A percentile compares a stretch with the other conserved stretches of the same genome.
Conservation (phyloP, 2,888 invertebrate species). For the Amphipyra tragopoginis region DNA sequence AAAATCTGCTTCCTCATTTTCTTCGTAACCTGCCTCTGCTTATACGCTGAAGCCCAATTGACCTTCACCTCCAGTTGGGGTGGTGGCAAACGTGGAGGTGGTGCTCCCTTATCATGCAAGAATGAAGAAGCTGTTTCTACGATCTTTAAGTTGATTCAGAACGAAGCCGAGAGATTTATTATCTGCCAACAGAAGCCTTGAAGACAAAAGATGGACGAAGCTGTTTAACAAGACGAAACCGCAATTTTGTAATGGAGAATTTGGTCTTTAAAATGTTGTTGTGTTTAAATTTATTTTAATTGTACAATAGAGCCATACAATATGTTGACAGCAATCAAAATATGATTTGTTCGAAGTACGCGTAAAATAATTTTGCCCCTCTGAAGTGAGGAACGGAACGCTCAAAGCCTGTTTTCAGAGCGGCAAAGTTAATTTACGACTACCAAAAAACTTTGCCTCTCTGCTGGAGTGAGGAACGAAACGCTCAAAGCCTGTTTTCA, state of each 20-base stretch:
- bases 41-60: slow-evolving; percentile 81
- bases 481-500: too few species aligned
- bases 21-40: slow-evolving; percentile 71
- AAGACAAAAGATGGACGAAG: slow-evolving; percentile 42
- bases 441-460: too few species aligned
- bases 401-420: too few species aligned
- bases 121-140: slow-evolving; percentile 76
- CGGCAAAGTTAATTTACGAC: too few species aligned
- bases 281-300: too few species aligned
- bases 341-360: too few species aligned
- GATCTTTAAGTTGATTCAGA: slow-evolving; percentile 82
- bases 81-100: slow-evolving; percentile 79
- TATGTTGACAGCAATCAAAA: too few species aligned
- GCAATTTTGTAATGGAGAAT: slow-evolving; percentile 27
- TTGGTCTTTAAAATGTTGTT: not conserved
- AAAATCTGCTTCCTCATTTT: slow-evolving; percentile 69
- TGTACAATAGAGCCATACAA: too few species aligned
- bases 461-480: too few species aligned
- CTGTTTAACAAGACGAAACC: slow-evolving; percentile 25
- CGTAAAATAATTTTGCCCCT: too few species aligned
- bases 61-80: too few species aligned
- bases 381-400: too few species aligned
- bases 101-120: slow-evolving; percentile 71
- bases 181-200: slow-evolving; percentile 83
- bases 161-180: slow-evolving; percentile 82